Evolutionary conservation across 2,888 invertebrate species (phyloP), one percentile per base, ranked within the genome.

Genomic region (Synergus laeviventris): DNA sequence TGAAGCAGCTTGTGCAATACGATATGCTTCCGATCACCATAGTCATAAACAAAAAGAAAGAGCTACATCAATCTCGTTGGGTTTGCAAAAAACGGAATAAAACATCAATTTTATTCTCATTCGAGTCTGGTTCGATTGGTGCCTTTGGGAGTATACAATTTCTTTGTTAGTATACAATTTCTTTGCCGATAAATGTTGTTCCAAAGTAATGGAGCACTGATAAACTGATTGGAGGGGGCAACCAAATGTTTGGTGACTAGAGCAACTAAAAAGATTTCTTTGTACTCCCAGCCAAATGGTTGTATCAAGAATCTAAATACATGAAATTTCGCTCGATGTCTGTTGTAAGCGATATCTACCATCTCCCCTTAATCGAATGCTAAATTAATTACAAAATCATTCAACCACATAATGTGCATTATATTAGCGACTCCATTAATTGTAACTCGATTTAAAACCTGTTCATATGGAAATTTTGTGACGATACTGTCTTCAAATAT

Each of bases 321-420:
- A 76, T 75, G 76, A 54, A 79, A 82, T 83, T 83, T 82, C 80
- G 83, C 78, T 82, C 24, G 12, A 59, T 14, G 12, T 36, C 62
- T 36, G 18, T 62, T 62, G 62, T 62, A 24, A 62, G 16, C 7
- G n/a, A 56, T 76, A 73, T 76, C 73, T 76, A 60, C 61, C 59
- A 76, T 76, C 76, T 76, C 70, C 49, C 24, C 73, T 60, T 62
- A 73, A 76, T 76, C 60, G 39, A 73, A 73, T 39, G 76, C 45
- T 24, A 76, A 76, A 70, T 73, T 73, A 76, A 76, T 76, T 76
- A 76, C 45, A 45, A 16, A 73, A 42, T 42, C 60, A 31, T n/a
- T 73, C 60, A 38, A 31, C 49, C 76, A 36, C 18, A 31, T 31
- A 62, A 62, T 21, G 24, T 31, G 24, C 24, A 16, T 31, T 24